Evolutionary conservation across 2,113 vertebrate genomes (phyloP).

Genomic region (Actenoides hombroni): DNA sequence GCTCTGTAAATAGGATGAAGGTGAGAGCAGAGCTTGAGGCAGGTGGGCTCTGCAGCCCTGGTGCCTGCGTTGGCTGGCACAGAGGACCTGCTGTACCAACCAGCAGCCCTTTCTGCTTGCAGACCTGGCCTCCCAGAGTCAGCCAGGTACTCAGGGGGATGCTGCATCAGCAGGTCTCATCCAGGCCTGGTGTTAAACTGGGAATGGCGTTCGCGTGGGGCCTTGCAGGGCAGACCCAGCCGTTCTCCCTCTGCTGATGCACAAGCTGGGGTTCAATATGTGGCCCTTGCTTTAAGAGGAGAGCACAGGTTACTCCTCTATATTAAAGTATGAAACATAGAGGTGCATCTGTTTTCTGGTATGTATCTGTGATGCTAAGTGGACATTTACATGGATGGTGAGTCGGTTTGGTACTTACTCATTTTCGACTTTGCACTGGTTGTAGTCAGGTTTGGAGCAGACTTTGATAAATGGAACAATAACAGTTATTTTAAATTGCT

Average conservation of each 20-base stretch:
- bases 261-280: not conserved
- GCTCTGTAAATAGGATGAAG: not conserved
- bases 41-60: not conserved
- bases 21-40: not conserved
- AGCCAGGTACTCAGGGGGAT: accelerated
- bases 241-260: accelerated
- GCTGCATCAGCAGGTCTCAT: not conserved
- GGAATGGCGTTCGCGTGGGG: not conserved
- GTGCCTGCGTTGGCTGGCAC: not conserved
- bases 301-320: not conserved
- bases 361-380: not conserved
- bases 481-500: not conserved
- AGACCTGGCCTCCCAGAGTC: not conserved
- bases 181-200: not conserved
- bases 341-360: not conserved
- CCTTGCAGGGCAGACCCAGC: not conserved
- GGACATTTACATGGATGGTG: not conserved
- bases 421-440: not conserved
- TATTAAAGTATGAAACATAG: not conserved
- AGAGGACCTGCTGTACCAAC: accelerated
- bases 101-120: not conserved
- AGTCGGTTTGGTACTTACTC: not conserved
- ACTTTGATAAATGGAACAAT: not conserved
- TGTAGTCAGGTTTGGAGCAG: not conserved
- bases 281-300: not conserved